Percentiles rank a stretch among this genome's conserved stretches.
phyloP scores from a whole-genome alignment of 2,888 invertebrate genomes.

The Philereme transversata region DNA sequence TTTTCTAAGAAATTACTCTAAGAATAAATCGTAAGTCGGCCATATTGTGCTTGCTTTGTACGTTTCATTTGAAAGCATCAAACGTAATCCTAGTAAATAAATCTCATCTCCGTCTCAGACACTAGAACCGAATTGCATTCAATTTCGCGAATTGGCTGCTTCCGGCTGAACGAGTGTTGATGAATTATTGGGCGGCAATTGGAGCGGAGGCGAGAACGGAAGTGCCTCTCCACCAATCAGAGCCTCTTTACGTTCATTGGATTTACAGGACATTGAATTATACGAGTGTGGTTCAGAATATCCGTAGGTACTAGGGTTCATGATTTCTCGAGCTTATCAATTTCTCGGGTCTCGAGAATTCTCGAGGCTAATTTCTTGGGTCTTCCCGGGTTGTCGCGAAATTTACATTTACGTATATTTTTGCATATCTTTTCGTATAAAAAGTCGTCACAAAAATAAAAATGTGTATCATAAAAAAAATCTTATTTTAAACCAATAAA shows the following conservation, averaged over 20 bases:
- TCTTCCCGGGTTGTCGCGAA: no score
- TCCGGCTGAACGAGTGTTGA: constrained; percentile 69
- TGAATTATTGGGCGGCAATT: constrained; percentile 55
- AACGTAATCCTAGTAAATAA: constrained; percentile 15
- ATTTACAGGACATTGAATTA: not conserved
- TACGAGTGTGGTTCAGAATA: not conserved
- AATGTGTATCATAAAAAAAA: no score
- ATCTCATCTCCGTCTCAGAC: constrained; percentile 15
- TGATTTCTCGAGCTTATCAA: no score
- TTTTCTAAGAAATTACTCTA: no score
- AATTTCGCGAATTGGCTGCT: constrained; percentile 72
- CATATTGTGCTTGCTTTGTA: not conserved
- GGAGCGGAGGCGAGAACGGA: constrained; percentile 40
- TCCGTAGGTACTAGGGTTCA: no score
- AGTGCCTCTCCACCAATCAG: constrained; percentile 47
- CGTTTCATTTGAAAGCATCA: constrained; percentile 10
- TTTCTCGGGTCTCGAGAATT: no score
- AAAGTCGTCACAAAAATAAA: no score
- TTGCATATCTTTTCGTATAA: no score
- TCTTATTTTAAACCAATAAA: no score
- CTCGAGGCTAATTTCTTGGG: no score
- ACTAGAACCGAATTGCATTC: constrained; percentile 40
- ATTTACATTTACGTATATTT: no score
- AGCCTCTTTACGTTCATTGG: not conserved
- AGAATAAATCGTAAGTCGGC: no score